phyloP scores from a whole-genome alignment of 1,140 invertebrate species.

The Drosophila bocqueti region DNA sequence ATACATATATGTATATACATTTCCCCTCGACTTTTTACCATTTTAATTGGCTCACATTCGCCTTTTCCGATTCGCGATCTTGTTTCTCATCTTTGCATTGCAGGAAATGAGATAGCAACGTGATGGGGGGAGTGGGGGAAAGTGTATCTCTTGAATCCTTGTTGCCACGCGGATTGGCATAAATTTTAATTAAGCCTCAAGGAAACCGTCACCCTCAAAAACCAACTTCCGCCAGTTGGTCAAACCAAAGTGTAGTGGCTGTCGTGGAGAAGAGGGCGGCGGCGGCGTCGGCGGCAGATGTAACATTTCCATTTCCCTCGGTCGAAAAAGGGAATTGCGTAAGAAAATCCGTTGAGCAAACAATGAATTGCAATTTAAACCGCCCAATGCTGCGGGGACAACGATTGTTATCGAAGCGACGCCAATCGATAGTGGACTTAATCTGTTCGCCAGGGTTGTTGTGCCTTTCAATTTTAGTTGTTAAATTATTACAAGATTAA shows the following conservation, averaged over 20 bases:
- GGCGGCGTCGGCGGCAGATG: background rate
- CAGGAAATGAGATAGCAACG: constrained; percentile 22
- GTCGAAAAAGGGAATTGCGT: constrained; percentile 4
- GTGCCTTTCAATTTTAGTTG: background rate
- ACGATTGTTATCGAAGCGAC: constrained; percentile 14
- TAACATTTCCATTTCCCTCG: constrained; percentile 25
- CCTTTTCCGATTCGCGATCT: constrained; percentile 30
- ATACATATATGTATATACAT: background rate
- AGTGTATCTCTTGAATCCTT: constrained; percentile 4
- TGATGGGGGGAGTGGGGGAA: background rate
- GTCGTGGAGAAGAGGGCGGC: constrained; percentile 14
- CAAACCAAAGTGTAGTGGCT: constrained; percentile 37
- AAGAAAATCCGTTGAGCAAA: constrained; percentile 24
- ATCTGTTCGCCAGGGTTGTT: background rate
- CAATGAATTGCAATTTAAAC: constrained; percentile 30
- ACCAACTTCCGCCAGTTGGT: constrained; percentile 40
- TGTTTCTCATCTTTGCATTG: constrained; percentile 11
- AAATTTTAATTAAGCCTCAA: constrained; percentile 60
- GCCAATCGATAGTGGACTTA: constrained; percentile 12
- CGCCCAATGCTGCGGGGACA: constrained; percentile 3
- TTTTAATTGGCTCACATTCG: constrained; percentile 56
- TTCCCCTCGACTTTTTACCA: constrained; percentile 23
- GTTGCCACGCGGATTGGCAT: constrained; percentile 34
- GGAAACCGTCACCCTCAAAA: constrained; percentile 47
- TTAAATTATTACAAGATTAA: too few species aligned